A percentile compares a stretch with the other conserved stretches of the same genome.
Evolutionary conservation across 2,113 vertebrate species (phyloP).

Genomic region (Dicrurus megarhynchus): DNA sequence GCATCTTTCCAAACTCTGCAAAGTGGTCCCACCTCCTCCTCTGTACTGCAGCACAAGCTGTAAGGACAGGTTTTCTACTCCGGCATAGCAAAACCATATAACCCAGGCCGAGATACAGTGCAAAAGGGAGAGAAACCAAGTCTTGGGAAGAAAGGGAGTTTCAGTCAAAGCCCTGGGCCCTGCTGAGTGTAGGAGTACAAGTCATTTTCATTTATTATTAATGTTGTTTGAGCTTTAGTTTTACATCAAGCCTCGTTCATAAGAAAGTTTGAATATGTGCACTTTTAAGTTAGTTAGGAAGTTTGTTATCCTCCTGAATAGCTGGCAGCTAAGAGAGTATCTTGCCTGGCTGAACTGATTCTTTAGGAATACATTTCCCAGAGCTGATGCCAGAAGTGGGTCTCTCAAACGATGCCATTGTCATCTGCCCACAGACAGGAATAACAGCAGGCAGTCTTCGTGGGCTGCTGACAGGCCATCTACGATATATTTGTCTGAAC

Average conservation of each 20-base stretch:
- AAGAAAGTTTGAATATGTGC: background rate
- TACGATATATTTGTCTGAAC: background rate
- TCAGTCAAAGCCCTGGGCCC: background rate
- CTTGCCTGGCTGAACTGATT: background rate
- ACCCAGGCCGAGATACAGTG: background rate
- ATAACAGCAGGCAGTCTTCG: background rate
- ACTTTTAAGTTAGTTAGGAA: background rate
- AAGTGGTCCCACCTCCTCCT: background rate
- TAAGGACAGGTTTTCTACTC: background rate
- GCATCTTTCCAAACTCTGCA: background rate
- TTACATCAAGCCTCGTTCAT: background rate
- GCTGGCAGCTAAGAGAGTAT: background rate
- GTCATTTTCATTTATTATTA: conserved; percentile 13
- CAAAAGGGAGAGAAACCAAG: background rate
- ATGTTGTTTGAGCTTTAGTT: conserved; percentile 2
- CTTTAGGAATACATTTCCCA: background rate
- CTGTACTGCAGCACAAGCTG: background rate
- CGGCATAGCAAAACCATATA: background rate
- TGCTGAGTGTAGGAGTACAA: background rate
- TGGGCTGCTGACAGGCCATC: background rate
- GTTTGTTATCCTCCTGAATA: background rate
- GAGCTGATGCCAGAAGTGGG: background rate
- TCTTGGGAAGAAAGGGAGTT: background rate
- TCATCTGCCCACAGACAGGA: background rate
- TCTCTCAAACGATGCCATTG: background rate